These are phyloP conservation scores for Cebidichthys violaceus DNA, from an alignment of 2,113 vertebrate genomes.

Conservation along the genomic window DNA sequence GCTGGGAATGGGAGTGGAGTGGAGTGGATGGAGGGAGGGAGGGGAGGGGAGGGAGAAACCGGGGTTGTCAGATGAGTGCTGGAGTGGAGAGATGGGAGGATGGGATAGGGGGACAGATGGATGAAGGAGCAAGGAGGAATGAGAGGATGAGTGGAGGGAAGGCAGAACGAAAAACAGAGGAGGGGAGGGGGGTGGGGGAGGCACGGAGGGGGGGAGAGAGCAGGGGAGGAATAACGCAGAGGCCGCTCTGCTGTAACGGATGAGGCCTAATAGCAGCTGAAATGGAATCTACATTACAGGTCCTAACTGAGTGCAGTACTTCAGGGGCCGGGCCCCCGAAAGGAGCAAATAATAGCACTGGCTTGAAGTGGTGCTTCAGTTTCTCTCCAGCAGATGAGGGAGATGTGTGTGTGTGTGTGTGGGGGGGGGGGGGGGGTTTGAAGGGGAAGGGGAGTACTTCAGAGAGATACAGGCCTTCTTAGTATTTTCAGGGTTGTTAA, in stretches of 20 bases:
- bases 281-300: constrained; percentile 89
- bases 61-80: constrained; percentile 52
- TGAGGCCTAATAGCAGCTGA: constrained; percentile 84
- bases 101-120: constrained; percentile 51
- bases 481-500: constrained; percentile 70
- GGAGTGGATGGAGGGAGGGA: constrained; percentile 57
- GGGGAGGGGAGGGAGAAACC: constrained; percentile 33
- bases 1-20: constrained; percentile 59
- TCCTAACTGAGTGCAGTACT: constrained; percentile 85
- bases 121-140: constrained; percentile 44
- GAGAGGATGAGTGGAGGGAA: constrained; percentile 44
- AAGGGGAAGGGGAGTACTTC: constrained; percentile 53
- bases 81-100: constrained; percentile 39
- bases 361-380: constrained; percentile 77
- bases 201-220: constrained; percentile 56
- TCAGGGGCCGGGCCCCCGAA: constrained; percentile 76
- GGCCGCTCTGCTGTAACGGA: constrained; percentile 75
- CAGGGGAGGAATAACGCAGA: constrained; percentile 69
- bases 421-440: constrained; percentile 58
- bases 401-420: constrained; percentile 62
- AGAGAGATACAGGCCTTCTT: constrained; percentile 58
- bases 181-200: neutral
- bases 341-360: constrained; percentile 73
- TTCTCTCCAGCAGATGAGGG: constrained; percentile 70
- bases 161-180: constrained; percentile 41